Percentiles rank a stretch among this genome's conserved stretches.
Evolutionary conservation across 2,797 vertebrate genomes (phyloP).

Genomic region (Pipistrellus pipistrellus): DNA sequence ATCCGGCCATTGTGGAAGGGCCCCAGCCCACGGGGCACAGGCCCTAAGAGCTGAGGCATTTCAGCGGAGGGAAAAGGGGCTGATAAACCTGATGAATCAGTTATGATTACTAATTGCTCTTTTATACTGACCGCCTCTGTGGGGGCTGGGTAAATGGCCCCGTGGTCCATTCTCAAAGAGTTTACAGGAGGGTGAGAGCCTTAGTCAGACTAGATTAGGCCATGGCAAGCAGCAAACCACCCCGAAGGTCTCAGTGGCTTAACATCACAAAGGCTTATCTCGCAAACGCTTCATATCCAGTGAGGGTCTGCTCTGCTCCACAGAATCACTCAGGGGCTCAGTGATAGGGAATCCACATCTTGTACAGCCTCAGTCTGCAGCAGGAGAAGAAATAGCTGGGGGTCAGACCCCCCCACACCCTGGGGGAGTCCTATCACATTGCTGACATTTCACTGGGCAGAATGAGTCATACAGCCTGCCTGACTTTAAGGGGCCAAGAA

Average conservation of each 20-base stretch:
- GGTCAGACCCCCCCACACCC: not conserved
- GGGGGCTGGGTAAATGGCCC: not conserved
- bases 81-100: not conserved
- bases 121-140: not conserved
- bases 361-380: not conserved
- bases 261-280: not conserved
- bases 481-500: not conserved
- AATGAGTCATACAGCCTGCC: not conserved
- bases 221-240: not conserved
- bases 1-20: not conserved
- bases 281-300: not conserved
- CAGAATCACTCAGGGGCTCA: not conserved
- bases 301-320: not conserved
- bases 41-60: not conserved
- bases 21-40: rapidly evolving
- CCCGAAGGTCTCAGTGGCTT: not conserved
- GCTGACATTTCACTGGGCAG: not conserved
- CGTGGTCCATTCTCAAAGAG: not conserved
- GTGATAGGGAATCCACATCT: not conserved
- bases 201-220: not conserved
- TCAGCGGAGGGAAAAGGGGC: not conserved
- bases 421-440: not conserved
- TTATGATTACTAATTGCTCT: not conserved
- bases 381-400: not conserved
- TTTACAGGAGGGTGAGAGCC: not conserved